A percentile compares a stretch with the other conserved stretches of the same genome.
These are phyloP conservation scores for Drosophila athabasca DNA, from an alignment of 1,140 invertebrate genomes.

Conservation along the genomic window DNA sequence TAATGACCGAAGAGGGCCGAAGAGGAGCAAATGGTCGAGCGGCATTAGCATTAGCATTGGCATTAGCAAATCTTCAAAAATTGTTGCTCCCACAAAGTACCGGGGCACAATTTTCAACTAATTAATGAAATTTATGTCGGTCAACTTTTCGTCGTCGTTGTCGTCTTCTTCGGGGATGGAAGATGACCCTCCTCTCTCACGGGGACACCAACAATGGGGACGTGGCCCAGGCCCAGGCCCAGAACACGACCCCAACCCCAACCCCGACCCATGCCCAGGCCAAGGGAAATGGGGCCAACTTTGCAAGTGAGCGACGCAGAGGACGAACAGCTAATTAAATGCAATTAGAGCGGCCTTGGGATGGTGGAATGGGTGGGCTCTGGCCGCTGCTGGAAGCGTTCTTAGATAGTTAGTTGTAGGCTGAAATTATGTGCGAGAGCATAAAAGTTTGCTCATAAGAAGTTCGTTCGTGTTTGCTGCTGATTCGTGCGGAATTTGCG, in stretches of 20 bases:
- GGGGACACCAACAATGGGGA: conserved; percentile 3
- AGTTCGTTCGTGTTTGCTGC: conserved; percentile 72
- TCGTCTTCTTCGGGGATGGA: conserved; percentile 5
- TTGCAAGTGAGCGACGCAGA: conserved; percentile 24
- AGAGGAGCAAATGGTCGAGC: conserved; percentile 33
- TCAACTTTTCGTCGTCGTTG: conserved; percentile 51
- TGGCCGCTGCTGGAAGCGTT: not conserved
- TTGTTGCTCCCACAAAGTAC: conserved; percentile 38
- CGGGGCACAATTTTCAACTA: conserved; percentile 58
- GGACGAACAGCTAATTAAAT: conserved; percentile 51
- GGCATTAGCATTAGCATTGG: conserved; percentile 65
- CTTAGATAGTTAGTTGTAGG: conserved; percentile 38
- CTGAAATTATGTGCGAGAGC: conserved; percentile 23
- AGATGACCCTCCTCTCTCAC: not conserved
- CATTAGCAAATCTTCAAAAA: conserved; percentile 68
- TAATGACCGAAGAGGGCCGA: conserved; percentile 52
- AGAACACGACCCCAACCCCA: not conserved
- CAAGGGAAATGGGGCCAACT: conserved; percentile 46
- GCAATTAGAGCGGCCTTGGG: conserved; percentile 54
- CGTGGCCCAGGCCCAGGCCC: not conserved
- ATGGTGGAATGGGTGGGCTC: not conserved
- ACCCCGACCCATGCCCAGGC: too few relatives aligned
- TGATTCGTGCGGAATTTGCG: conserved; percentile 51
- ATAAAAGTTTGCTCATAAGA: conserved; percentile 58
- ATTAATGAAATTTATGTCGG: conserved; percentile 77